phyloP scores from a whole-genome alignment of 2,113 vertebrate genomes.

The Gallinago undulata region DNA sequence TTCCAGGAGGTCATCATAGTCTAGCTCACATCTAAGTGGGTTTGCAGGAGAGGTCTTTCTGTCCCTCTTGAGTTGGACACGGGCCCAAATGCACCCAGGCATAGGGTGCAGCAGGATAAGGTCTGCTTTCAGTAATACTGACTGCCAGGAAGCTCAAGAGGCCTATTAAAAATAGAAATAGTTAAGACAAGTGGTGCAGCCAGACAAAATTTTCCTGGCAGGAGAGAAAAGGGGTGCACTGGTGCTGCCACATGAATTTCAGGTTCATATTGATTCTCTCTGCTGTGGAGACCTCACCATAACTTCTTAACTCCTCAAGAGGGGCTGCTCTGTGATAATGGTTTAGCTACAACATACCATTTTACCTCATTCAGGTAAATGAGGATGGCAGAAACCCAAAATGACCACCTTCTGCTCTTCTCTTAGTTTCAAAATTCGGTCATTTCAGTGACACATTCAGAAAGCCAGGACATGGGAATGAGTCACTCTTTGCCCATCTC shows the following conservation, averaged over 20 bases:
- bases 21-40: not conserved
- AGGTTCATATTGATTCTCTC: not conserved
- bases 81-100: not conserved
- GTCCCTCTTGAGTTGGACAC: not conserved
- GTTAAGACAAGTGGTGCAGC: not conserved
- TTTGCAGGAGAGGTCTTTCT: not conserved
- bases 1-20: not conserved
- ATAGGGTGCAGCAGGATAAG: not conserved
- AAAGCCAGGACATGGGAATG: not conserved
- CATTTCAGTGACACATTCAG: not conserved
- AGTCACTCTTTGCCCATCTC: not conserved
- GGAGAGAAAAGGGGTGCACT: not conserved
- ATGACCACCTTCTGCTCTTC: not conserved
- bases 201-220: not conserved
- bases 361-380: not conserved
- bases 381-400: not conserved
- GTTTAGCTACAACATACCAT: not conserved
- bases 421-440: not conserved
- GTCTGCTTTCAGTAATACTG: not conserved
- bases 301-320: not conserved
- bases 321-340: not conserved
- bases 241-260: not conserved
- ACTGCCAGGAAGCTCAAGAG: conserved; percentile 21
- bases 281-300: not conserved
- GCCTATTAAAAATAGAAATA: conserved; percentile 32